Evolutionary conservation across 2,113 vertebrate genomes (phyloP).

Genomic region (Rana temporaria): DNA sequence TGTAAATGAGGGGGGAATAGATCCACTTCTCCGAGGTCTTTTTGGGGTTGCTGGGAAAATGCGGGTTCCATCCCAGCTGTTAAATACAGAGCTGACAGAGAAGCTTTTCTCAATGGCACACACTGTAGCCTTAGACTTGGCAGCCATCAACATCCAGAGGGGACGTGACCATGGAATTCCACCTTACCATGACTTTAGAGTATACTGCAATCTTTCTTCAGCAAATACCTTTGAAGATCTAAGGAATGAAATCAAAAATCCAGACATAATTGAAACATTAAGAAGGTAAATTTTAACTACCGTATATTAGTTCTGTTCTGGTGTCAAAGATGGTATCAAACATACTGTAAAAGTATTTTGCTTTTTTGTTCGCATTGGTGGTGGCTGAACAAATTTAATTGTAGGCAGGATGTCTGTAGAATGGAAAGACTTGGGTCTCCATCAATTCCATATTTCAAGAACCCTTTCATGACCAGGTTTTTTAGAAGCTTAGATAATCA

Average conservation of each 20-base stretch:
- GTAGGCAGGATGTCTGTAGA: too few relatives aligned
- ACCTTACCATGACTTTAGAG: conserved; percentile 94
- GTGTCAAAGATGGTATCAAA: background rate
- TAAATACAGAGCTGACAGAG: conserved; percentile 96
- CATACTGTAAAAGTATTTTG: background rate
- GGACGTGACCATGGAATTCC: conserved; percentile 96
- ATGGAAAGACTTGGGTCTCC: too few relatives aligned
- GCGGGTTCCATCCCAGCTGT: conserved; percentile 89
- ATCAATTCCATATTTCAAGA: too few relatives aligned
- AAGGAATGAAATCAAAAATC: conserved; percentile 92
- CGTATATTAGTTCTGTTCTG: background rate
- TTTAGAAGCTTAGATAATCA: too few relatives aligned
- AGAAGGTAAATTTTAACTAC: conserved; percentile 80
- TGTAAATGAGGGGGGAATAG: conserved; percentile 96
- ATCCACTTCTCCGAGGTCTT: conserved; percentile 92
- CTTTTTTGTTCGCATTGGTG: too few relatives aligned
- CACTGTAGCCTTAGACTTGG: conserved; percentile 93
- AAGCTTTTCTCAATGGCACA: conserved; percentile 96
- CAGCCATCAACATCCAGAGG: conserved; percentile 96
- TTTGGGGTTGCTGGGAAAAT: conserved; percentile 94
- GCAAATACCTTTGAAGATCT: conserved; percentile 90
- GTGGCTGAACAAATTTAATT: too few relatives aligned
- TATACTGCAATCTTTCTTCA: conserved; percentile 93
- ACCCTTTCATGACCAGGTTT: too few relatives aligned
- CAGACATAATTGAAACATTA: conserved; percentile 89